Base-by-base conservation (phyloP, 2,797 vertebrate genomes). In the Novumbra hubbsi region DNA sequence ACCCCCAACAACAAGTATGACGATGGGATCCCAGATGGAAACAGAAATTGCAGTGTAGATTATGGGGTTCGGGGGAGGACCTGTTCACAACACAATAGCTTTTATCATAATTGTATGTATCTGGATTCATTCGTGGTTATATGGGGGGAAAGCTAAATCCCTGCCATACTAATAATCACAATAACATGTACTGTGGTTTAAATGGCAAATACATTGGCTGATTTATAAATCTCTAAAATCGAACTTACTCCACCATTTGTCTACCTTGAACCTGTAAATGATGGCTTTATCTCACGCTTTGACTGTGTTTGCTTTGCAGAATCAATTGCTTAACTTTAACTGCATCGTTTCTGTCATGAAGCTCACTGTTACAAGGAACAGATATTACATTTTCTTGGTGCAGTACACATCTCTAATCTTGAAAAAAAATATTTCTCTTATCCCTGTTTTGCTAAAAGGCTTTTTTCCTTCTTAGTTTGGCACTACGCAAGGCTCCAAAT, bases 311-410 rank as follows among this genome's bases (percentile, higher is more conserved):
- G 80, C 75, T 80, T 76, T 75, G 41, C 16, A 65, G n/a, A 76
- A 75, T 11, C 27, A 16, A 24, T 21, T 24, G 21, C 55, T 24
- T 60, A 14, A 24, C 55, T 60, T 7, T 72, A 73, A 34, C 19
- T 69, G 55, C 73, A 38, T 50, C 52, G n/a, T 72, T 60, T 62
- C 72, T 72, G 57, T 68, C 48, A 75, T 24, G 64, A 80, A 71
- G 72, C 84, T 74, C 74, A 87, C 82, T 85, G 81, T 60, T 60
- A 27, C 55, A 60, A 24, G 55, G 66, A 72, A 48, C 75, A 79
- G 84, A 80, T 81, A 57, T n/a, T 78, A 30, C 50, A 57, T 12
- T 70, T 27, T 49, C 7, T 73, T 45, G 11, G 41, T 11, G 41
- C 34, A 45, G 72, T 84, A 77, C 80, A 72, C 45, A 60, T 60